phyloP scores from a whole-genome alignment of 2,888 invertebrate genomes.

The Sinotaia quadrata region DNA sequence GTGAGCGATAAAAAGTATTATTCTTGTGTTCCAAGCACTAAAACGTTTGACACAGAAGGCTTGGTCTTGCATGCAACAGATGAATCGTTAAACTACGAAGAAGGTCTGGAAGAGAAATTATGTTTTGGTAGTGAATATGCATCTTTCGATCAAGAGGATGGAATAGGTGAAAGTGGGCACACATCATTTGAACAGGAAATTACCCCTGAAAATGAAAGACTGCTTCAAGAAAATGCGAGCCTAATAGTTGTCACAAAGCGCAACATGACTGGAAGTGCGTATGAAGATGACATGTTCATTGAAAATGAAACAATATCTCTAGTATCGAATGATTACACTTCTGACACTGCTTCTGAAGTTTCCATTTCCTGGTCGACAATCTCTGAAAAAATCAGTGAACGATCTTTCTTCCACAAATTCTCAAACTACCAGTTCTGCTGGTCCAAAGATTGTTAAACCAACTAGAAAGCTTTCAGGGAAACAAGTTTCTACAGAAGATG shows the following conservation, averaged over 20 bases:
- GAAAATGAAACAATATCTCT: conserved; percentile 80
- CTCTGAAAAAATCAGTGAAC: conserved; percentile 58
- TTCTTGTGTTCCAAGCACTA: no score
- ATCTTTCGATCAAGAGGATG: not conserved
- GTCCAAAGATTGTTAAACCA: conserved; percentile 12
- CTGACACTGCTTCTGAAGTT: conserved; percentile 74
- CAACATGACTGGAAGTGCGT: conserved; percentile 64
- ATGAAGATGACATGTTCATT: conserved; percentile 74
- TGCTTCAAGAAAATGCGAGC: conserved; percentile 76
- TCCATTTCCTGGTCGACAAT: conserved; percentile 60
- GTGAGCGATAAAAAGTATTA: no score
- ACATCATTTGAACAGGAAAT: conserved; percentile 22
- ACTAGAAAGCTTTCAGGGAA: not conserved
- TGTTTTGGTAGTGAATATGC: not conserved
- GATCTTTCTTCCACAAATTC: conserved; percentile 50
- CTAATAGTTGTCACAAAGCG: conserved; percentile 74
- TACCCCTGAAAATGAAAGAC: conserved; percentile 34
- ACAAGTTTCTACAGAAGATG: conserved; percentile 26
- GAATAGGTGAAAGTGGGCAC: not conserved
- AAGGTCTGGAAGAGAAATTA: conserved; percentile 8
- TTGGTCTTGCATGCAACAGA: no score
- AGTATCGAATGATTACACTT: conserved; percentile 83
- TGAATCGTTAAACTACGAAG: not conserved
- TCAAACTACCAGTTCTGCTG: conserved; percentile 39
- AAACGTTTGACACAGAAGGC: no score